These are phyloP conservation scores for Eriosoma lanigerum DNA, from an alignment of 1,140 invertebrate species.

Conservation along the genomic window DNA sequence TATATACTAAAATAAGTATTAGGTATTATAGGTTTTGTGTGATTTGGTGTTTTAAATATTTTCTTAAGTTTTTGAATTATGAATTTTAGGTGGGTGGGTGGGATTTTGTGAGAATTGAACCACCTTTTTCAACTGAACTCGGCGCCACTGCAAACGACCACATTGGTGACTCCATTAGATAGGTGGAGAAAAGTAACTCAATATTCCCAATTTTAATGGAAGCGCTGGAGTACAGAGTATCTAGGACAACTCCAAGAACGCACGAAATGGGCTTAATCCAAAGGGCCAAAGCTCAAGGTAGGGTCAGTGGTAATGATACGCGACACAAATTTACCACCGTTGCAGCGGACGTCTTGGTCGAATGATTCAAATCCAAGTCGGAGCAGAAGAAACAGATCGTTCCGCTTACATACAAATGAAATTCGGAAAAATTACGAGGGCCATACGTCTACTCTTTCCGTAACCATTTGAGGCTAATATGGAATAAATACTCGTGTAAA, in stretches of 20 bases:
- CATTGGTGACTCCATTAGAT: background rate
- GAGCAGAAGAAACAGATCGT: background rate
- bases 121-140: no score
- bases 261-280: background rate
- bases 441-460: background rate
- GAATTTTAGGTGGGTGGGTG: no score
- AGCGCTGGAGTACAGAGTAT: conserved; percentile 6
- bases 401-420: background rate
- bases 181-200: background rate
- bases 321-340: no score
- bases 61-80: no score
- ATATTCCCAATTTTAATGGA: background rate
- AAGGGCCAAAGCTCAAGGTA: background rate
- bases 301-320: no score
- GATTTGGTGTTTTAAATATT: no score
- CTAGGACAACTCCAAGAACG: no score
- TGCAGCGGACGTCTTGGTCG: background rate
- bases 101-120: no score
- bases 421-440: background rate
- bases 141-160: background rate
- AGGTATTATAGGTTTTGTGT: no score
- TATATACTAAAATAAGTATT: no score
- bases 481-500: no score
- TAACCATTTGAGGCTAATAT: no score
- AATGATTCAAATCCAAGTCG: background rate